Evolutionary conservation across 2,888 invertebrate species (phyloP), one percentile per base, ranked within the genome.

Genomic region (Rhamnusium bicolor): DNA sequence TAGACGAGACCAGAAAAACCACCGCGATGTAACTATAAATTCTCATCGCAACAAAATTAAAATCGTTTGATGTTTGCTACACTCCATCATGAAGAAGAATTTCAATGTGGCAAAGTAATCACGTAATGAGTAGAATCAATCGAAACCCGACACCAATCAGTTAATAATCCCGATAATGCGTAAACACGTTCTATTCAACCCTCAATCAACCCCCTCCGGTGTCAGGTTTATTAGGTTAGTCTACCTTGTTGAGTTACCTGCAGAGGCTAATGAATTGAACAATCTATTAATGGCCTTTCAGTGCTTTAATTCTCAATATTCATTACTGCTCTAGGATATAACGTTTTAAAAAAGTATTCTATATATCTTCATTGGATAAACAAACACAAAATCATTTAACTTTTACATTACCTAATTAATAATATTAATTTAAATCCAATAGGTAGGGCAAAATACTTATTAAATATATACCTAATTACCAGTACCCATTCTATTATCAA

Each of bases 131-230:
- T 77, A 76, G 80, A 83, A 83, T 84, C 84, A 84, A 85, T 84
- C 81, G 85, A 84, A 86, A 86, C 83, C 83, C 80, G 84, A 85
- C 83, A 85, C 86, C 85, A 85, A 86, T 86, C 86, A 85, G 86
- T 85, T 86, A 85, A 85, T 85, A 86, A 85, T 85, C 84, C 84
- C 80, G 84, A 83, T 84, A 84, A 84, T 81, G 82, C 81, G 82
- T 82, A 83, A 85, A 84, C 83, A 82, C 74, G 78, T 73, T 75
- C 75, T 77, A 73, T 79, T 77, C 71, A 68, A 72, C 70, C 70
- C 70, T 63, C 70, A 70, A 70, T 70, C 70, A 70, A 47, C 65
- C 58, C 56, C 75, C 77, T 73, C 76, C 69, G 47, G 72, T 74
- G 75, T 81, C 81, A 77, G 79, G 79, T 83, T 84, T 84, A 83